Conservation (phyloP, 2,888 invertebrate genomes). For the Melipona beecheii region DNA sequence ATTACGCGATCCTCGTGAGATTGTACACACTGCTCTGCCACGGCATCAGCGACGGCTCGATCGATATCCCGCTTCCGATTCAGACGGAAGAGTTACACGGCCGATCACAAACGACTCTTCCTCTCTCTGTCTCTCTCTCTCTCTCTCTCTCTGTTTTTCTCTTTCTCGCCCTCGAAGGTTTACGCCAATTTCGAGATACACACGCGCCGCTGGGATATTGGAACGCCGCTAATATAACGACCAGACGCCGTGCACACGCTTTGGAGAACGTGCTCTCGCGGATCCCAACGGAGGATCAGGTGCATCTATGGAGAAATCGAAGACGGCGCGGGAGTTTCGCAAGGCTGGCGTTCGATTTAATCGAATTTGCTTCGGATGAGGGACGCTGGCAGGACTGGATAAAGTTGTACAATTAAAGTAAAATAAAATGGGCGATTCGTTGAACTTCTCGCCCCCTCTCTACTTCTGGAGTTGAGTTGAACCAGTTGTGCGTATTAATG, state of each 20-base stretch:
- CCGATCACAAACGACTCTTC: not conserved
- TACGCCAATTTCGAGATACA: constrained; percentile 15
- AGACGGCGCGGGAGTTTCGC: not conserved
- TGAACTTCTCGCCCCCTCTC: too few relatives aligned
- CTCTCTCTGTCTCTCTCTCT: too few relatives aligned
- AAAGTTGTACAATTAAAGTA: not conserved
- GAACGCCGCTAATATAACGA: constrained; percentile 7
- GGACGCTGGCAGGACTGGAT: not conserved
- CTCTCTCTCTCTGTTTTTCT: too few relatives aligned
- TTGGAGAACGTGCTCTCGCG: not conserved
- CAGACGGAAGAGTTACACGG: not conserved
- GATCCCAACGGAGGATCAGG: not conserved
- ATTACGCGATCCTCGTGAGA: not conserved
- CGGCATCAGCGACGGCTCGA: not conserved
- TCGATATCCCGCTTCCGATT: not conserved
- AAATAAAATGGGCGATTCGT: too few relatives aligned
- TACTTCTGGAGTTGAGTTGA: too few relatives aligned
- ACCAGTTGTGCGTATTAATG: too few relatives aligned
- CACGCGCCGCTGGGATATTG: constrained; percentile 11
- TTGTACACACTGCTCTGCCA: not conserved
- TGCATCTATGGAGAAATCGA: not conserved
- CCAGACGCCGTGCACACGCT: not conserved
- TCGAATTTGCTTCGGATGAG: not conserved
- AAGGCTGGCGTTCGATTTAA: not conserved
- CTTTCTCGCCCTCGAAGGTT: not conserved